These are phyloP conservation scores for Magallana gigas DNA, from an alignment of 1,140 invertebrate genomes.

Conservation along the genomic window DNA sequence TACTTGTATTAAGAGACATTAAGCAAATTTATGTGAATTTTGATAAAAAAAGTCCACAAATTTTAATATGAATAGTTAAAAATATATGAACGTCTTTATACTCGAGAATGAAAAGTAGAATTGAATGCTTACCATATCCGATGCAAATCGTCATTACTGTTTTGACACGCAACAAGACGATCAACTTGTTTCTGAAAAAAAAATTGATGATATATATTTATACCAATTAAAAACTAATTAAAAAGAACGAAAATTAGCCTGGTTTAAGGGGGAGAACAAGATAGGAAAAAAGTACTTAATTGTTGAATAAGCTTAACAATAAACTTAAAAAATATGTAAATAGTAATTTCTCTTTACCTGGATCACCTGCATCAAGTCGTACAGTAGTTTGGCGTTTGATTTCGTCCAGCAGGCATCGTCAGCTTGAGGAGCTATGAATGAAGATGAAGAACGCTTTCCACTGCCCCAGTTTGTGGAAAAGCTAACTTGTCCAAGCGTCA, in stretches of 20 bases:
- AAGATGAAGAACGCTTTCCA: neutral
- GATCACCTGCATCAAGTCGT: constrained; percentile 1
- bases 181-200: neutral
- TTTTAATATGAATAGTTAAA: no score
- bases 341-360: neutral
- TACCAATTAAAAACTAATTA: no score
- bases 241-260: no score
- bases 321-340: no score
- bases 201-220: no score
- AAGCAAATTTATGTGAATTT: no score
- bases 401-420: neutral
- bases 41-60: no score
- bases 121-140: neutral
- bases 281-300: no score
- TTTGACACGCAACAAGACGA: neutral
- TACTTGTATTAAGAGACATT: no score
- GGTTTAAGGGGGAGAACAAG: no score
- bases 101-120: neutral
- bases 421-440: neutral
- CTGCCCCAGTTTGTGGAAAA: constrained; percentile 12
- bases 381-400: neutral
- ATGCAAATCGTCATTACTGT: neutral
- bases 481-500: neutral
- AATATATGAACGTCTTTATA: no score
- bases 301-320: no score